These are phyloP conservation scores for Lypha dubia DNA, from an alignment of 2,888 invertebrate species.

Conservation along the genomic window DNA sequence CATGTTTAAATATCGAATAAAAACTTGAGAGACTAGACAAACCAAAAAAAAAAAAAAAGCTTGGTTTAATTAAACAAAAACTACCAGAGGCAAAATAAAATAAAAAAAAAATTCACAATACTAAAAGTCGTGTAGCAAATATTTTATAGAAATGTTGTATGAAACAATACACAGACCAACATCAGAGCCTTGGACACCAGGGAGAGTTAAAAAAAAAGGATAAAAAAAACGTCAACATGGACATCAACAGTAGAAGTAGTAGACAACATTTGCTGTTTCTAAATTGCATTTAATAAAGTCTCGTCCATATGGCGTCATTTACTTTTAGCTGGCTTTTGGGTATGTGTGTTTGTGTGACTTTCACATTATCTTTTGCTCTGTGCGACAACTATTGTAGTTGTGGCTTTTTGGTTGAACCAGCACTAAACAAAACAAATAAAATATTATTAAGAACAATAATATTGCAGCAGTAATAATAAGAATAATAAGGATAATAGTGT, in stretches of 20 bases:
- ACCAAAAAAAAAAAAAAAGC: constrained; percentile 24
- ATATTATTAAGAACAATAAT: neutral
- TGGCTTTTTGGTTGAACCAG: constrained; percentile 6
- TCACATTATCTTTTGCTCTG: neutral
- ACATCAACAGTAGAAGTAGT: neutral
- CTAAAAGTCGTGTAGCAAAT: constrained; percentile 12
- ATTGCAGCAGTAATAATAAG: constrained; percentile 18
- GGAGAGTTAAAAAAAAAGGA: constrained; percentile 27
- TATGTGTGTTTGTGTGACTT: neutral
- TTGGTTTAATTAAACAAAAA: constrained; percentile 27
- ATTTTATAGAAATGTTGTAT: neutral
- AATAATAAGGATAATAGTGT: constrained; percentile 47
- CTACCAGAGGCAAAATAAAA: constrained; percentile 28
- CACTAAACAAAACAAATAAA: neutral
- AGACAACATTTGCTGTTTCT: constrained; percentile 49
- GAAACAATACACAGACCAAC: neutral
- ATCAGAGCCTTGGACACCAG: constrained; percentile 2
- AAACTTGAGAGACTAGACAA: neutral
- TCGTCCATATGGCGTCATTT: constrained; percentile 65
- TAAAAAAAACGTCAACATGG: constrained; percentile 6
- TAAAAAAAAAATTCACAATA: neutral
- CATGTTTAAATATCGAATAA: constrained; percentile 21
- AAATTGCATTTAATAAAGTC: constrained; percentile 68
- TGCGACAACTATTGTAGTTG: constrained; percentile 27
- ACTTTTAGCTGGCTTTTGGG: neutral